These are phyloP conservation scores for Spodoptera litura DNA, from an alignment of 1,140 invertebrate genomes.

Conservation along the genomic window DNA sequence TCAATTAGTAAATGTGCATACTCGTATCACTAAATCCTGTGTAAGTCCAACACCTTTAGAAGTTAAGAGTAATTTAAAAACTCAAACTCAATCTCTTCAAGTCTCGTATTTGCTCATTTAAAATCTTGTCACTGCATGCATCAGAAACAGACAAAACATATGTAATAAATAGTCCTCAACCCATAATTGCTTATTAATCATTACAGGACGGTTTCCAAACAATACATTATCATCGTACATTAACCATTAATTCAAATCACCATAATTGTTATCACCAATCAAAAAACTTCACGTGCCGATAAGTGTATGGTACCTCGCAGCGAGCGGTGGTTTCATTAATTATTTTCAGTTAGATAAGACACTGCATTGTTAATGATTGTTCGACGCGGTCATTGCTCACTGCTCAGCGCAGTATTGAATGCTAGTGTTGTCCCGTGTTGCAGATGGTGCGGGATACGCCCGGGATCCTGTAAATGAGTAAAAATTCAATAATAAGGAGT, in stretches of 20 bases:
- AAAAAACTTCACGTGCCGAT: slow-evolving; percentile 55
- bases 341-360: slow-evolving; percentile 84
- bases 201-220: neutral
- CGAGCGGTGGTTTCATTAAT: slow-evolving; percentile 83
- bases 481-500: no score
- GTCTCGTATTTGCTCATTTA: no score
- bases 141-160: neutral
- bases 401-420: slow-evolving; percentile 63
- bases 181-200: neutral
- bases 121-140: no score
- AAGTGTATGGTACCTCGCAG: slow-evolving; percentile 64
- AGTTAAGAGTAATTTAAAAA: no score
- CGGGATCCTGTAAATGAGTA: neutral
- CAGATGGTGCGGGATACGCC: neutral
- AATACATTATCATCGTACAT: slow-evolving; percentile 3
- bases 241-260: slow-evolving; percentile 37
- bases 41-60: no score
- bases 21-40: no score
- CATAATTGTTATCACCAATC: slow-evolving; percentile 24
- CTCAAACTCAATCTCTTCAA: no score
- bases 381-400: slow-evolving; percentile 76
- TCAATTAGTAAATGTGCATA: no score
- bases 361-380: slow-evolving; percentile 82
- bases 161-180: neutral
- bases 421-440: slow-evolving; percentile 18